Evolutionary conservation across 2,797 vertebrate genomes (phyloP), one percentile per base, ranked within the genome.

Genomic region (Tarsius wallacei): DNA sequence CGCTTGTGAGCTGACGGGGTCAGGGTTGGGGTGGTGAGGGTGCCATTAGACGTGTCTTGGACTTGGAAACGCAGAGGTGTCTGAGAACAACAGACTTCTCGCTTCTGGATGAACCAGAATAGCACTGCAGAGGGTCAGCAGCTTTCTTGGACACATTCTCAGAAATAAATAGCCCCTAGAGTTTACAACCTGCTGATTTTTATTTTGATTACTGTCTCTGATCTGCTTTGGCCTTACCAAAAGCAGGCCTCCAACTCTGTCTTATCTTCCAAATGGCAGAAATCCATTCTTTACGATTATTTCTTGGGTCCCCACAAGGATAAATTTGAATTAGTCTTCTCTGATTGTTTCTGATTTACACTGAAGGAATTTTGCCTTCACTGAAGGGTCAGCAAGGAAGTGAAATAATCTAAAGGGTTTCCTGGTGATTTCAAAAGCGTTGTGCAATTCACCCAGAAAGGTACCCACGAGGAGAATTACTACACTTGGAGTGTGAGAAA

Each of bases 1-100:
- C 57, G 99, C 99, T 0, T 99, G 99, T 99, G 98, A 99, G 99
- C 98, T 36, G 13, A 0, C 2, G 0, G 26, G 59, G 68, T 31
- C 55, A 21, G 68, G 47, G 59, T 55, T 8, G 10, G 55, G 78
- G 21, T 0, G 10, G 2, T 1, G 0, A 33, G 24, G 17, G 1
- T 36, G n/a, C 10, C 66, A 61, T 47, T 36, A 66, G 31, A 42
- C 33, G 21, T 53, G 15, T 19, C 13, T n/a, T 70, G 36, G 59
- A 28, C 71, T 74, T 89, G 57, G 71, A 47, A 91, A 82, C 55
- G 81, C 53, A 53, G 66, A 74, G 53, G 24, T 36, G 33, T 51
- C 57, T 21, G 33, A 66, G 49, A 57, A 28, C 77, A 76, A 28
- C 68, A 47, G 7, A 51, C 16, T 55, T 61, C 1, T 76, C 49